These are phyloP conservation scores for Chymomyza amoena DNA, from an alignment of 2,888 invertebrate species.

Conservation along the genomic window DNA sequence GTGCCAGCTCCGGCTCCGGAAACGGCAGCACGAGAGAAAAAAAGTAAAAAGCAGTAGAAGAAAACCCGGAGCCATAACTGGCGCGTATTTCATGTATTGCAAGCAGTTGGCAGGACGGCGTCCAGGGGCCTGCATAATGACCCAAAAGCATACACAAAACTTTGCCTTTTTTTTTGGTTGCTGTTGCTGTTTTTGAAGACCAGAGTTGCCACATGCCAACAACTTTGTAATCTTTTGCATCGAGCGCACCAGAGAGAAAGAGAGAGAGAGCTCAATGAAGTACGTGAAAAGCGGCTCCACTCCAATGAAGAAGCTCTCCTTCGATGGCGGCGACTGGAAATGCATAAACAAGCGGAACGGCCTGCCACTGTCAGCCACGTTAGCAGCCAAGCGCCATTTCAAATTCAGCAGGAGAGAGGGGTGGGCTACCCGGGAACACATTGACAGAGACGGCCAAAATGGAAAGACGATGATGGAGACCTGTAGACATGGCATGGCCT, in stretches of 20 bases:
- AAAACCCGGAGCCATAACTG: slow-evolving; percentile 28
- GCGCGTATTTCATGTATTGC: slow-evolving; percentile 38
- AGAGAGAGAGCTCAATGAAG: slow-evolving; percentile 53
- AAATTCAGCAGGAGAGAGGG: slow-evolving; percentile 31
- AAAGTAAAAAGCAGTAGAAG: slow-evolving; percentile 27
- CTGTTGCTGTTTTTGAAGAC: background rate
- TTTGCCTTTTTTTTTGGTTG: slow-evolving; percentile 16
- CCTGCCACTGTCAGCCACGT: slow-evolving; percentile 20
- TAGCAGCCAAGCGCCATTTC: slow-evolving; percentile 33
- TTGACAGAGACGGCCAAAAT: background rate
- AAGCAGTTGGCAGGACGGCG: slow-evolving; percentile 19
- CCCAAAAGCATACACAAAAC: slow-evolving; percentile 56
- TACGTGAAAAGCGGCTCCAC: slow-evolving; percentile 46
- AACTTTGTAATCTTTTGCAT: slow-evolving; percentile 71
- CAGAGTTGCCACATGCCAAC: slow-evolving; percentile 50
- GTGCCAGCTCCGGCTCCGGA: background rate
- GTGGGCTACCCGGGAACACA: background rate
- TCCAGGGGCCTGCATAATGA: slow-evolving; percentile 62
- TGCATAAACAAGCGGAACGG: slow-evolving; percentile 59
- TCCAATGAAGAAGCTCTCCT: background rate
- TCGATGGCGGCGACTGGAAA: slow-evolving; percentile 39
- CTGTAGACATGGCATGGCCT: background rate
- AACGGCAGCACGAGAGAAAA: too few species aligned
- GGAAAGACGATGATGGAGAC: background rate
- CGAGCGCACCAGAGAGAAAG: slow-evolving; percentile 18